Conservation (phyloP, 2,113 vertebrate species). For the Pholis gunnellus region DNA sequence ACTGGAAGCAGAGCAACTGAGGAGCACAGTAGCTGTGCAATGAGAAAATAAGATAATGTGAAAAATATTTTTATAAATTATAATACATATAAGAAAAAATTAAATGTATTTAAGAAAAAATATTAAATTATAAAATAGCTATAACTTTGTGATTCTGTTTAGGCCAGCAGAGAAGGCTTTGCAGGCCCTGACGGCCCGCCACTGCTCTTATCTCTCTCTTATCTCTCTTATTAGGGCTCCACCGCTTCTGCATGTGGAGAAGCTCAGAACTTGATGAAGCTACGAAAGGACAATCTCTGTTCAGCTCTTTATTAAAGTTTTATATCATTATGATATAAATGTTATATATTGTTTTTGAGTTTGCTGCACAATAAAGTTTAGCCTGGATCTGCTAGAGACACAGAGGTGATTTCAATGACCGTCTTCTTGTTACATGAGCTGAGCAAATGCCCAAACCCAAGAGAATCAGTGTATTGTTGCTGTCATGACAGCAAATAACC, state of each 20-base stretch:
- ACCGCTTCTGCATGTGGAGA: background rate
- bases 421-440: background rate
- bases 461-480: conserved; percentile 16
- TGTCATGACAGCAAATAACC: conserved; percentile 15
- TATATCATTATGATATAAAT: background rate
- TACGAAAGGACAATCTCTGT: background rate
- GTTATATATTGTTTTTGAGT: background rate
- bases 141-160: too few relatives aligned
- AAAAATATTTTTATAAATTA: too few relatives aligned
- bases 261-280: background rate
- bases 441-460: conserved; percentile 8
- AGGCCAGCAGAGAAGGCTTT: too few relatives aligned
- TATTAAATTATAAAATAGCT: too few relatives aligned
- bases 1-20: too few relatives aligned
- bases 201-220: background rate
- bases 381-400: background rate
- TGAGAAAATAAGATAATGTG: too few relatives aligned
- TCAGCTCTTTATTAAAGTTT: background rate
- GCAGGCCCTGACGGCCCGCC: too few relatives aligned
- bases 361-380: background rate
- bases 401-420: background rate
- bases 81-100: too few relatives aligned
- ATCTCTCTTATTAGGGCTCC: background rate
- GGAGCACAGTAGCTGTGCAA: too few relatives aligned
- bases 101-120: too few relatives aligned